These are phyloP conservation scores for Thymelicus acteon DNA, from an alignment of 2,888 invertebrate species.

Conservation along the genomic window DNA sequence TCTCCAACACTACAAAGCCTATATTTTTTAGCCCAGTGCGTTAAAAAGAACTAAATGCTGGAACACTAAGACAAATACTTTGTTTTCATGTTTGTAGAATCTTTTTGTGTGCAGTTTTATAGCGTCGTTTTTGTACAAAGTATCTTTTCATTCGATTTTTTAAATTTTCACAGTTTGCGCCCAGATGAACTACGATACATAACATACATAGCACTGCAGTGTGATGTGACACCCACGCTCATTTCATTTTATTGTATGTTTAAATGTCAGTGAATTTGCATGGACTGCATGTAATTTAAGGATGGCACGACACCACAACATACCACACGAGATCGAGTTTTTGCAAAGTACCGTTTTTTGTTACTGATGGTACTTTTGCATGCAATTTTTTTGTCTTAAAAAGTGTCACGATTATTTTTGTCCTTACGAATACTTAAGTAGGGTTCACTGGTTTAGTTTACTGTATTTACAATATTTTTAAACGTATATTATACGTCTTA, in stretches of 20 bases:
- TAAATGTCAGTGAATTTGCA: slow-evolving; percentile 11
- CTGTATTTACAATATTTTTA: no score
- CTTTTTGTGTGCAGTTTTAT: no score
- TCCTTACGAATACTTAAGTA: no score
- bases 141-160: background rate
- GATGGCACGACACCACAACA: background rate
- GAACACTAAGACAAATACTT: background rate
- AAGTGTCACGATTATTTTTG: no score
- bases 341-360: slow-evolving; percentile 23
- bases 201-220: no score
- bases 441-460: no score
- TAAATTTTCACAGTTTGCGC: background rate
- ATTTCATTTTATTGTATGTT: background rate
- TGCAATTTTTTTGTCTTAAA: slow-evolving; percentile 12
- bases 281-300: background rate
- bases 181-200: no score
- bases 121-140: no score
- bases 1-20: background rate
- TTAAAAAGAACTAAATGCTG: background rate
- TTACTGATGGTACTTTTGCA: slow-evolving; percentile 13
- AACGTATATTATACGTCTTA: no score
- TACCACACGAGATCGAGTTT: slow-evolving; percentile 11
- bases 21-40: background rate
- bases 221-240: slow-evolving; percentile 4
- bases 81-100: no score